These are phyloP conservation scores for Lanius ludovicianus DNA, from an alignment of 2,113 vertebrate species.

Conservation along the genomic window DNA sequence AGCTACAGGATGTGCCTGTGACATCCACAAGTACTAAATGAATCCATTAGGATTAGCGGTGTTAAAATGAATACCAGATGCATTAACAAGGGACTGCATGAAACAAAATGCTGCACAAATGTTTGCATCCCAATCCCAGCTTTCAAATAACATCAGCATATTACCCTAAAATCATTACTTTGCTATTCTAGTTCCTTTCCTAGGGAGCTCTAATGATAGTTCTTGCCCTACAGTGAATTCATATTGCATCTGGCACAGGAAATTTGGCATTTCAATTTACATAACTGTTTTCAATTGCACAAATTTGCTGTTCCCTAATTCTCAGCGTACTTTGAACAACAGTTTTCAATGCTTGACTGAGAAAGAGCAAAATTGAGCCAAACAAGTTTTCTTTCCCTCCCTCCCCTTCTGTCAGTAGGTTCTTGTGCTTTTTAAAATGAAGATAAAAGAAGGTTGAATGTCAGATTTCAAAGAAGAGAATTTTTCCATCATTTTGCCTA, in stretches of 20 bases:
- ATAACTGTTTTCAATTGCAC: constrained; percentile 54
- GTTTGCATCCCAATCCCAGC: constrained; percentile 45
- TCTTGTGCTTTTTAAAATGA: not conserved
- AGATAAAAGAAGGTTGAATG: not conserved
- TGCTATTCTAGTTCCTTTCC: constrained; percentile 55
- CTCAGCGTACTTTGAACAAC: constrained; percentile 15
- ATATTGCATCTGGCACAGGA: constrained; percentile 60
- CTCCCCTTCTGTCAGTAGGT: not conserved
- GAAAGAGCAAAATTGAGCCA: constrained; percentile 16
- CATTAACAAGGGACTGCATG: constrained; percentile 14
- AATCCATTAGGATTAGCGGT: constrained; percentile 22
- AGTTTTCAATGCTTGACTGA: constrained; percentile 30
- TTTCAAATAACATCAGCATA: constrained; percentile 62
- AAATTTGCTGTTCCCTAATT: constrained; percentile 51
- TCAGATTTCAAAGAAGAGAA: not conserved
- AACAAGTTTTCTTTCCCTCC: not conserved
- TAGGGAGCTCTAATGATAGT: constrained; percentile 54
- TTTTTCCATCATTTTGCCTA: not conserved
- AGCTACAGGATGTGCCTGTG: not conserved
- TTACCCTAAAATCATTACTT: constrained; percentile 66
- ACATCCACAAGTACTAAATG: constrained; percentile 16
- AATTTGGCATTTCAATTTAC: constrained; percentile 60
- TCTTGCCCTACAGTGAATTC: constrained; percentile 61
- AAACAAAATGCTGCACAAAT: constrained; percentile 48
- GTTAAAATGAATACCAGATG: constrained; percentile 62